A percentile compares a stretch with the other conserved stretches of the same genome.
phyloP scores from a whole-genome alignment of 2,888 invertebrate species.

The Ischnus inquisitorius region DNA sequence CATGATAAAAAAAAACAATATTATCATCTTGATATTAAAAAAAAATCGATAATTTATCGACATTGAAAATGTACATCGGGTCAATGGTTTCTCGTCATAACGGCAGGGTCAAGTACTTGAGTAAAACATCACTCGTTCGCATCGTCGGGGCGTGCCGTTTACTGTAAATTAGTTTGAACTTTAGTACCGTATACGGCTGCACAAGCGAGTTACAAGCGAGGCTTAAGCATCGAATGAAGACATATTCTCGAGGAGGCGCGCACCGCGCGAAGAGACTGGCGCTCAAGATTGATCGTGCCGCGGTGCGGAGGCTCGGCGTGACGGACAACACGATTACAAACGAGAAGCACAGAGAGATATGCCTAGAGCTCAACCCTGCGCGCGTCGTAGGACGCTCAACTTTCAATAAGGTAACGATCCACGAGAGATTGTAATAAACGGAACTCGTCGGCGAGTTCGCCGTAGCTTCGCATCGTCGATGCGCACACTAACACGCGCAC shows the following conservation, averaged over 20 bases:
- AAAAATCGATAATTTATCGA: background rate
- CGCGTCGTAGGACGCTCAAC: slow-evolving; percentile 52
- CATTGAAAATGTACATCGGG: background rate
- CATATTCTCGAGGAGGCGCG: slow-evolving; percentile 44
- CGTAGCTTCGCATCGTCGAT: background rate
- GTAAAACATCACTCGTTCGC: slow-evolving; percentile 30
- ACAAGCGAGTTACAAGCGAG: slow-evolving; percentile 29
- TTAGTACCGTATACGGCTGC: slow-evolving; percentile 18
- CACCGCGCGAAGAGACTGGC: slow-evolving; percentile 14
- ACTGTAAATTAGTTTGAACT: slow-evolving; percentile 56
- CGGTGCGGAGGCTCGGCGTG: slow-evolving; percentile 31
- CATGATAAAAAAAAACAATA: background rate
- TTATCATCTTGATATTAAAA: background rate
- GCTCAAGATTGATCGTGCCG: slow-evolving; percentile 56
- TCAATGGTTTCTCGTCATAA: slow-evolving; percentile 13
- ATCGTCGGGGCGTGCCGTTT: slow-evolving; percentile 29
- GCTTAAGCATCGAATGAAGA: slow-evolving; percentile 55
- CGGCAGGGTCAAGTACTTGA: slow-evolving; percentile 15
- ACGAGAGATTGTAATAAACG: slow-evolving; percentile 47
- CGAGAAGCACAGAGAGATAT: slow-evolving; percentile 24
- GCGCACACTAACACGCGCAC: background rate
- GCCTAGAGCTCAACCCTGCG: slow-evolving; percentile 21
- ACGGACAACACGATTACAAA: slow-evolving; percentile 41
- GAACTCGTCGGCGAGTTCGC: slow-evolving; percentile 42
- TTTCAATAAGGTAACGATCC: slow-evolving; percentile 64